Evolutionary conservation across 92 coral and sea anemone genomes (phyloP), one percentile per base, ranked within the genome.

Genomic region (Porites lobata): DNA sequence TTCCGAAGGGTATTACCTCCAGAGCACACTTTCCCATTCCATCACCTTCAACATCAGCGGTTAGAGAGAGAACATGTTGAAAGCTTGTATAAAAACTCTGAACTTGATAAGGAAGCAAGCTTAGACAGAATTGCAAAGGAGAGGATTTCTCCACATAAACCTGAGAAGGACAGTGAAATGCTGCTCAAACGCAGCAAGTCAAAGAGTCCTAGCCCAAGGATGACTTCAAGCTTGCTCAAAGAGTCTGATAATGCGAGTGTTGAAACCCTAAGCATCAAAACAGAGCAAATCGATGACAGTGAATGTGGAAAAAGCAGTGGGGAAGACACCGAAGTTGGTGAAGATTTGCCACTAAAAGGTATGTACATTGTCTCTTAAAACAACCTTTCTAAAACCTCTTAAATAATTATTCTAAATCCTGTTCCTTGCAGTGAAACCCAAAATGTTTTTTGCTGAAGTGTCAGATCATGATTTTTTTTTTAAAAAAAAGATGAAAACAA

Each of bases 21-120:
- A 8, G 98, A 95, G 19, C 98, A 95, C 79, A 84, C 88, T 6
- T 95, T 93, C 76, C 94, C 98, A 7, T 95, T 95, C 82, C 96
- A 95, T 51, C 98, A 91, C 12, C 76, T 93, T 58, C 98, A 95
- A 74, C 98, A 87, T 52, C 98, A 93, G 64, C 90, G 98, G 82
- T 65, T 95, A 21, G 98, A 95, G 9, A 84, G 95, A 50, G 98
- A 95, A 11, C 94, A 85, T 69, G 83, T 95, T 64, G 98, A 93
- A 18, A 90, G 92, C 75, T 90, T 76, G 78, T 94, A 93, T 84
- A 86, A 90, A 87, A 69, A 80, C 64, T 51, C 91, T 26, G 80
- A 87, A 64, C 82, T 85, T 29, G 96, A 93, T 6, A 82, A 90
- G 51, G 96, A 95, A 66, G 8, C 87, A 32, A 92, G 82, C 18